Percentiles rank a stretch among this genome's conserved stretches.
Evolutionary conservation across 2,888 invertebrate genomes (phyloP).

Genomic region (Drosophila melanocephala): DNA sequence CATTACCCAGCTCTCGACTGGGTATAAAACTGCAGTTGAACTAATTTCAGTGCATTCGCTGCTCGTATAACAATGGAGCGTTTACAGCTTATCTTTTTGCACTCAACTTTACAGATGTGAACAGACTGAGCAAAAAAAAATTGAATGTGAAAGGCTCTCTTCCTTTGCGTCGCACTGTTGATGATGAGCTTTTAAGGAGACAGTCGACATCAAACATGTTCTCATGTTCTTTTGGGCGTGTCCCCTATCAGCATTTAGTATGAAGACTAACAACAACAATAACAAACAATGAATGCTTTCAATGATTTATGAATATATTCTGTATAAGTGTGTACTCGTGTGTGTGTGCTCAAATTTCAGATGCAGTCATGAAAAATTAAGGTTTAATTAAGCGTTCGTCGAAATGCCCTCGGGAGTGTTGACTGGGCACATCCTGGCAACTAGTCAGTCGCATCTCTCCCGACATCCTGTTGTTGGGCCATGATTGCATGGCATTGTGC

Average conservation of each 20-base stretch:
- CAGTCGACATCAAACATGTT: slow-evolving; percentile 33
- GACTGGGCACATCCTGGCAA: slow-evolving; percentile 42
- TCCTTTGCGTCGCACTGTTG: slow-evolving; percentile 45
- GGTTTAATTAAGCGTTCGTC: slow-evolving; percentile 77
- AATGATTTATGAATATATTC: slow-evolving; percentile 54
- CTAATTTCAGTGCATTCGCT: slow-evolving; percentile 47
- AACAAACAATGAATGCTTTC: slow-evolving; percentile 21
- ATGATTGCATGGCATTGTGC: slow-evolving; percentile 59
- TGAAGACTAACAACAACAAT: not conserved
- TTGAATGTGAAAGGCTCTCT: slow-evolving; percentile 24
- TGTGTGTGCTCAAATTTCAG: slow-evolving; percentile 40
- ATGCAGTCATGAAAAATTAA: slow-evolving; percentile 74
- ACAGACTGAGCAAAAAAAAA: slow-evolving; percentile 41
- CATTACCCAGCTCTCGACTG: not conserved
- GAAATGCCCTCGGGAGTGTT: slow-evolving; percentile 40
- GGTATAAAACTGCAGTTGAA: slow-evolving; percentile 47
- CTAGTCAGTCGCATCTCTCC: slow-evolving; percentile 41
- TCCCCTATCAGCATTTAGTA: slow-evolving; percentile 27
- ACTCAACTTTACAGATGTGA: slow-evolving; percentile 49
- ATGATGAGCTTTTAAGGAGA: slow-evolving; percentile 52
- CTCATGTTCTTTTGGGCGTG: slow-evolving; percentile 30
- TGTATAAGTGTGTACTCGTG: not conserved
- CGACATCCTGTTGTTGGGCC: slow-evolving; percentile 66
- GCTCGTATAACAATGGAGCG: slow-evolving; percentile 43
- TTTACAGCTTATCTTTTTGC: slow-evolving; percentile 51